Conservation (phyloP, 2,888 invertebrate genomes). For the Rhagium mordax region DNA sequence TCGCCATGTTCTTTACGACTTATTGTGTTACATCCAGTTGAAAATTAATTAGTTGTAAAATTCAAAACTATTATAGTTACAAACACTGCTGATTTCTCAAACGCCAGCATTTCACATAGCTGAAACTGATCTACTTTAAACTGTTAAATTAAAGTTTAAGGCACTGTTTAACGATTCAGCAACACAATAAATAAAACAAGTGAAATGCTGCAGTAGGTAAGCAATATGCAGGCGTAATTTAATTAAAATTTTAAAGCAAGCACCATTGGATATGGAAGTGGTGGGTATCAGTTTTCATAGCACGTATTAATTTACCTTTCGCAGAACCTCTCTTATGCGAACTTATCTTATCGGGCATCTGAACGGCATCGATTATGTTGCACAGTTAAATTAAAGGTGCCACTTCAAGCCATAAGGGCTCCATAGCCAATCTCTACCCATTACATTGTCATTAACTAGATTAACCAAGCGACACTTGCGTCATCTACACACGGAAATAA, state of each 20-base stretch:
- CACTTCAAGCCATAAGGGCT: neutral
- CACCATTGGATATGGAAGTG: neutral
- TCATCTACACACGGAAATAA: too few relatives aligned
- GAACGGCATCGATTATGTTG: neutral
- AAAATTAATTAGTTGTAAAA: neutral
- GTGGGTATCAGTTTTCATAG: neutral
- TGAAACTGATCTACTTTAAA: neutral
- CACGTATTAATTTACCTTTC: conserved; percentile 11
- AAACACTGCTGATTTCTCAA: neutral
- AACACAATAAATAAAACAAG: conserved; percentile 17
- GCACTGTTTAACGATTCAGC: conserved; percentile 17
- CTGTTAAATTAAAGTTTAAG: conserved; percentile 14
- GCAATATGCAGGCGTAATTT: conserved; percentile 1
- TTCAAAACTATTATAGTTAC: neutral
- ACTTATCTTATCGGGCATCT: neutral
- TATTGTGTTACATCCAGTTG: neutral
- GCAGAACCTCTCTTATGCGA: neutral
- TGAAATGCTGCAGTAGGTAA: conserved; percentile 5
- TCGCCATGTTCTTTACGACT: neutral
- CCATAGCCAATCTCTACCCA: neutral
- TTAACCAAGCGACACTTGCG: too few relatives aligned
- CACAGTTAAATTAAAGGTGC: neutral
- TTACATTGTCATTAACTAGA: too few relatives aligned
- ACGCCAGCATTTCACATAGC: neutral
- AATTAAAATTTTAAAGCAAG: conserved; percentile 23